Base-by-base conservation (phyloP, 2,113 vertebrate species). In the Phycodurus eques region DNA sequence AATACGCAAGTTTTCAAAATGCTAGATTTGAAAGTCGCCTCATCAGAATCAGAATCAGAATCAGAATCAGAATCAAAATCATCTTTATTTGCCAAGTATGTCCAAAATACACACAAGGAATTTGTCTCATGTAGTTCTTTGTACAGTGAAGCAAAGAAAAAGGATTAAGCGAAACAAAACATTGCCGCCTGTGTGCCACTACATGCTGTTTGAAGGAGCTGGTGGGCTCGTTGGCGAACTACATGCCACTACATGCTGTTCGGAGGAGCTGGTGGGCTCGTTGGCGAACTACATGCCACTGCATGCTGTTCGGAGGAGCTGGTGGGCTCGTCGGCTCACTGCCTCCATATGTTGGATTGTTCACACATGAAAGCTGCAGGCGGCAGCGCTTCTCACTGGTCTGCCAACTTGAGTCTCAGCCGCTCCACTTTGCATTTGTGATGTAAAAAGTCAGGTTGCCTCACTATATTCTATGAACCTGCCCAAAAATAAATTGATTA, bases 301-400 rank as follows among this genome's bases (percentile, higher is more conserved):
- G 68, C 62, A 66, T 46, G 62, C 74, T 53, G 39, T 80, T 74
- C 63, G 68, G 65, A 74, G 83, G 78, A 76, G 77, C 80, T 68
- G 11, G 75, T 83, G 77, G 81, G 78, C 75, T 88, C 88, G 87
- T 78, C 82, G 79, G 79, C 73, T 78, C 81, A 83, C 83, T 88
- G 87, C 77, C 73, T 89, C 89, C 90, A 89, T 92, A 92, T 89
- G 90, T 86, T 85, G 68, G 75, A 79, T 72, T 75, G 78, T 81
- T 90, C 83, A 82, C 89, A 91, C 89, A 83, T 82, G 85, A 88
- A 75, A 83, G 85, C 86, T 78, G 77, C 76, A 67, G 89, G 83
- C 85, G 73, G 76, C 78, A 78, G 71, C 72, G 70, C 71, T 80
- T 83, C 83, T 91, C 88, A 67, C 73, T 46, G 68, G 84, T 74